Conservation (phyloP, 2,113 vertebrate genomes). For the Pseudorasbora parva region DNA sequence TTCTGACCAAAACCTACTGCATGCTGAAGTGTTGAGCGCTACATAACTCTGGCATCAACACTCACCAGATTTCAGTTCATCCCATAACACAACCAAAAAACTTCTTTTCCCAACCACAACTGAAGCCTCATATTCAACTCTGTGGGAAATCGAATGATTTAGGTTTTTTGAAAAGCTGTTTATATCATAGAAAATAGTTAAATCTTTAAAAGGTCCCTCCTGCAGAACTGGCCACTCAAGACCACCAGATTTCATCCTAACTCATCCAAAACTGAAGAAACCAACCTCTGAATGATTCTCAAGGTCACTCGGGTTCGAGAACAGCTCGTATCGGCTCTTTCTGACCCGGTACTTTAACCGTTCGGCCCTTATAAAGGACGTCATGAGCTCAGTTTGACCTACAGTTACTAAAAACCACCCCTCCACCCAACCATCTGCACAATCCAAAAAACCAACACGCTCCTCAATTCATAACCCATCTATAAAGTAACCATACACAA, state of each 20-base stretch:
- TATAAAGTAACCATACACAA: conserved; percentile 56
- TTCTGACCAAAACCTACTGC: conserved; percentile 35
- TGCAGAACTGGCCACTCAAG: background rate
- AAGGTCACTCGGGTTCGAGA: conserved; percentile 22
- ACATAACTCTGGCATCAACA: conserved; percentile 22
- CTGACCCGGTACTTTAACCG: conserved; percentile 35
- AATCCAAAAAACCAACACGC: background rate
- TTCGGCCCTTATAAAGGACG: conserved; percentile 47
- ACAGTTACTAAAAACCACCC: background rate
- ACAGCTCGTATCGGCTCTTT: conserved; percentile 20
- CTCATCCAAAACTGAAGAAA: background rate
- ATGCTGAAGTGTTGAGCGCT: conserved; percentile 9
- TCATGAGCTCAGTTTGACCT: conserved; percentile 59
- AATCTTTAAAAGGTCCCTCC: background rate
- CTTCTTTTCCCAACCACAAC: background rate
- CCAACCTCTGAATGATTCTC: background rate
- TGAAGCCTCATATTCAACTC: background rate
- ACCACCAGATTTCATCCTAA: background rate
- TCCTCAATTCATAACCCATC: conserved; percentile 57
- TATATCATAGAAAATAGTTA: background rate
- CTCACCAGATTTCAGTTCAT: conserved; percentile 32
- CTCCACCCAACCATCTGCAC: background rate
- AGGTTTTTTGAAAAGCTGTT: background rate
- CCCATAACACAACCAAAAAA: conserved; percentile 8
- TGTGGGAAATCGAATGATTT: background rate